These are phyloP conservation scores for Sarcophaga bullata DNA, from an alignment of 1,140 invertebrate species.

Conservation along the genomic window DNA sequence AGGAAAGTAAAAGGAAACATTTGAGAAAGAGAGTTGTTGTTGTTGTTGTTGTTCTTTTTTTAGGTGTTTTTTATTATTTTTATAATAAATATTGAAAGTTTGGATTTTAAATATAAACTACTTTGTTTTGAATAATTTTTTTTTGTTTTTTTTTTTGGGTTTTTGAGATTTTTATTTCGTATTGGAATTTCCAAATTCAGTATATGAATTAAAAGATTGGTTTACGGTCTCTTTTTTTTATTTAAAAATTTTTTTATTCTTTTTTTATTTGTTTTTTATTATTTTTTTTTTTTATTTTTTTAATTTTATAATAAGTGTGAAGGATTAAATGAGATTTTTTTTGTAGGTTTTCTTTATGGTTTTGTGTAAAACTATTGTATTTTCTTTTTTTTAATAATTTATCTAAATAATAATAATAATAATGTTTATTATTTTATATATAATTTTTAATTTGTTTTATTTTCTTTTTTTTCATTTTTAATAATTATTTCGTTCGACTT, in stretches of 20 bases:
- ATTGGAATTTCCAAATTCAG: neutral
- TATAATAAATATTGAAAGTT: neutral
- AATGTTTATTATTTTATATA: slow-evolving; percentile 5
- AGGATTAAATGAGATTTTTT: slow-evolving; percentile 22
- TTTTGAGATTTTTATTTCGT: slow-evolving; percentile 23
- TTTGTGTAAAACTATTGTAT: slow-evolving; percentile 12
- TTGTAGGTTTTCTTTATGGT: neutral
- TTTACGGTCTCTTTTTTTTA: too few species aligned
- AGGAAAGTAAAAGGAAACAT: slow-evolving; percentile 40
- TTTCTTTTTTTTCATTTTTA: slow-evolving; percentile 16
- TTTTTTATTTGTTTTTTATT: too few species aligned
- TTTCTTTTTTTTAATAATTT: slow-evolving; percentile 3
- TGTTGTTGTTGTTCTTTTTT: slow-evolving; percentile 32
- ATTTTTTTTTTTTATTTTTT: neutral
- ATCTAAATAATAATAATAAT: slow-evolving; percentile 9
- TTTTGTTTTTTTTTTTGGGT: neutral
- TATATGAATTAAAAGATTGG: slow-evolving; percentile 29
- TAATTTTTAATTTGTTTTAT: slow-evolving; percentile 7
- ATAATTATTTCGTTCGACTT: slow-evolving; percentile 29
- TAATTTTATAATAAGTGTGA: neutral
- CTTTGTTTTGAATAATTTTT: neutral
- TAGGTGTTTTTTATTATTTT: neutral
- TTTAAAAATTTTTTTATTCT: too few species aligned
- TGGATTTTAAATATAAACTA: slow-evolving; percentile 23
- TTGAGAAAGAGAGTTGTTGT: slow-evolving; percentile 35